phyloP scores from a whole-genome alignment of 2,113 vertebrate species.

The Oreamnos americanus region DNA sequence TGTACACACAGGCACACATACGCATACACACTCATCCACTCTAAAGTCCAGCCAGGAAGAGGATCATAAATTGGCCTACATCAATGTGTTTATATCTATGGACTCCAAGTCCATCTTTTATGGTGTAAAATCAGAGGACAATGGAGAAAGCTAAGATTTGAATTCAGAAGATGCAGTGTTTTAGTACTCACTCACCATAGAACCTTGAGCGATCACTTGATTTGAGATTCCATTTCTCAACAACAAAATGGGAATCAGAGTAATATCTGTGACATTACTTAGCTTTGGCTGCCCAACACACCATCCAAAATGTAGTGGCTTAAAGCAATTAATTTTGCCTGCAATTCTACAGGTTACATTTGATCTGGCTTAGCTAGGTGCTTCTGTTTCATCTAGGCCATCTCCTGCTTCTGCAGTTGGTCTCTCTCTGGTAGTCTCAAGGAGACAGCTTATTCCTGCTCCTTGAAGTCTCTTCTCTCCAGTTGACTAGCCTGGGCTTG shows the following conservation, averaged over 20 bases:
- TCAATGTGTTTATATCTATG: background rate
- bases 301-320: background rate
- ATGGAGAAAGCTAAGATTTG: background rate
- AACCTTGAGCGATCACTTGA: background rate
- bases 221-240: background rate
- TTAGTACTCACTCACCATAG: background rate
- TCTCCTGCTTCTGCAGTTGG: background rate
- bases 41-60: background rate
- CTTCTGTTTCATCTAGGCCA: background rate
- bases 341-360: background rate
- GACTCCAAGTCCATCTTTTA: background rate
- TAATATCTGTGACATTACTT: background rate
- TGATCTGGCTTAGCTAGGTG: background rate
- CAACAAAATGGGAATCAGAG: background rate
- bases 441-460: background rate
- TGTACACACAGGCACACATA: background rate
- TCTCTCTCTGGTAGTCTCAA: background rate
- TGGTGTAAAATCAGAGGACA: background rate
- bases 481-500: background rate
- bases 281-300: background rate
- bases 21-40: background rate
- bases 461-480: background rate
- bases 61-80: background rate
- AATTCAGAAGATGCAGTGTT: background rate
- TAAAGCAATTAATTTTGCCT: background rate